A percentile compares a stretch with the other conserved stretches of the same genome.
phyloP scores from a whole-genome alignment of 2,113 vertebrate species.

The Phasianus colchicus region DNA sequence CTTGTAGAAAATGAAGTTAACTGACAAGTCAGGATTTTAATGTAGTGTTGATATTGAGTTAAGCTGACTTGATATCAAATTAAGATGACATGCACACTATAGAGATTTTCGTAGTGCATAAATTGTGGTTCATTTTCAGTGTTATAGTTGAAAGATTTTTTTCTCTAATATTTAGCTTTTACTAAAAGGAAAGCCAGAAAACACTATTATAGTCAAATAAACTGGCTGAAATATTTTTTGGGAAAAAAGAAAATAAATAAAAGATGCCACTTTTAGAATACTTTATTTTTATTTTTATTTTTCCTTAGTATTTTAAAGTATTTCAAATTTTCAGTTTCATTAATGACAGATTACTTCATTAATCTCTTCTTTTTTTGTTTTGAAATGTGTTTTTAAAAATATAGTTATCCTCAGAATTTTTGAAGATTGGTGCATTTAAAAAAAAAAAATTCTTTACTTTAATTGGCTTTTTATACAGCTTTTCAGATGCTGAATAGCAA shows the following conservation, averaged over 20 bases:
- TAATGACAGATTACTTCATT: slow-evolving; percentile 37
- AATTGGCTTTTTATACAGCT: background rate
- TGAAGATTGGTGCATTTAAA: background rate
- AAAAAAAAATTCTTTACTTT: background rate
- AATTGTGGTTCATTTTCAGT: background rate
- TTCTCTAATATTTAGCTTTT: background rate
- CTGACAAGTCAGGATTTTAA: background rate
- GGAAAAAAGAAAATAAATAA: background rate
- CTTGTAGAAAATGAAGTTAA: background rate
- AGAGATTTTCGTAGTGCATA: background rate
- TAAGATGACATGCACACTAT: background rate
- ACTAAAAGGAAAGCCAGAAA: background rate
- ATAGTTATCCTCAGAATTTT: slow-evolving; percentile 4
- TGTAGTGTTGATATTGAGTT: background rate
- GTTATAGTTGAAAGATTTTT: background rate
- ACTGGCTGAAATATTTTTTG: background rate
- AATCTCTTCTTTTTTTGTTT: background rate
- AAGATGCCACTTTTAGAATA: background rate
- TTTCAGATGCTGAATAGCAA: background rate
- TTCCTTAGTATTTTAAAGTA: background rate
- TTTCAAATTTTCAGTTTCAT: slow-evolving; percentile 53
- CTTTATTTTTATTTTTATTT: background rate
- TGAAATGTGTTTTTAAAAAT: background rate
- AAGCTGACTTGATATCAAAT: background rate
- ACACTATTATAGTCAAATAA: background rate